Percentiles rank a stretch among this genome's conserved stretches.
Conservation (phyloP, 2,888 invertebrate genomes). For the Drosophila eohydei region DNA sequence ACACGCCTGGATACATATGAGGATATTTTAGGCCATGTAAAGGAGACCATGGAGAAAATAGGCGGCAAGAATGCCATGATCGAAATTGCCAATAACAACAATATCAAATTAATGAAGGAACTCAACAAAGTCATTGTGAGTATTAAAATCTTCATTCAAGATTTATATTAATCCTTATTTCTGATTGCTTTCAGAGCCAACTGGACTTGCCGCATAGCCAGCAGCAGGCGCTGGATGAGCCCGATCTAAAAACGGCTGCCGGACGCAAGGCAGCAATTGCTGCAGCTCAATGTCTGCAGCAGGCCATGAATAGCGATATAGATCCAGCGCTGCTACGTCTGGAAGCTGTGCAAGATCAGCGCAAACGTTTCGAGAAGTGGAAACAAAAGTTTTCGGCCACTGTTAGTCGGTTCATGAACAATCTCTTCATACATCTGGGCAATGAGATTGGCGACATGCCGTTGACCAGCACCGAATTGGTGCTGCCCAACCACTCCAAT, state of each 20-base stretch:
- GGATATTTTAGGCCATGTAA: constrained; percentile 92
- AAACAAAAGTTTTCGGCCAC: constrained; percentile 92
- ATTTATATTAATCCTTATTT: not conserved
- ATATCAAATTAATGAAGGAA: constrained; percentile 91
- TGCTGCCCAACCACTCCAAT: constrained; percentile 90
- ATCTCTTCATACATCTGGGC: constrained; percentile 96
- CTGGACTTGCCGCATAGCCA: constrained; percentile 89
- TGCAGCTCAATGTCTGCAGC: constrained; percentile 90
- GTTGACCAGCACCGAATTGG: constrained; percentile 86
- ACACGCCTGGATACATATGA: constrained; percentile 91
- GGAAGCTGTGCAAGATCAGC: constrained; percentile 92
- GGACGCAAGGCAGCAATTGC: constrained; percentile 88
- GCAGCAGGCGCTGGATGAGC: constrained; percentile 89
- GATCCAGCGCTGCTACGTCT: constrained; percentile 88
- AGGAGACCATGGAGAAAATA: constrained; percentile 95
- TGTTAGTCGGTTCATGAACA: constrained; percentile 95
- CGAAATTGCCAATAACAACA: constrained; percentile 94
- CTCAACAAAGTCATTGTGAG: constrained; percentile 92
- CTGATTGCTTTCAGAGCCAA: constrained; percentile 86
- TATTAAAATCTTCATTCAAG: constrained; percentile 32
- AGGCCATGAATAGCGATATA: constrained; percentile 90
- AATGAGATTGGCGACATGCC: constrained; percentile 89
- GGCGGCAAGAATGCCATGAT: constrained; percentile 95
- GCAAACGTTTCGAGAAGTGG: constrained; percentile 91
- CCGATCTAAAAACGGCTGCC: constrained; percentile 89